Percentiles rank a stretch among this genome's conserved stretches.
Evolutionary conservation across 2,888 invertebrate species (phyloP).

Genomic region (Fragum whitleyi): DNA sequence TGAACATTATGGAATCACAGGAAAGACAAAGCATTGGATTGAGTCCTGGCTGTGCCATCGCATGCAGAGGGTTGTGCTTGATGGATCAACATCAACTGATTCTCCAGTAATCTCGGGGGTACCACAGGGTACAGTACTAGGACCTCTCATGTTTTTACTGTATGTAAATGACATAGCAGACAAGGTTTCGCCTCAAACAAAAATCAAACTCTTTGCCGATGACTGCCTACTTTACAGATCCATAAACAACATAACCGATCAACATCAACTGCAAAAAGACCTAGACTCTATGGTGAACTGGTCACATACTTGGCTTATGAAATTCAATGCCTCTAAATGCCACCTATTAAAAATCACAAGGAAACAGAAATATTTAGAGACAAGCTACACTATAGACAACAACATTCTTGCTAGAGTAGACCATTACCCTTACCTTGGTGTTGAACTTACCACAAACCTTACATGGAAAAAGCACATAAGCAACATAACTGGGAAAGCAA

Average conservation of each 20-base stretch:
- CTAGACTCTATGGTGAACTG: constrained; percentile 3
- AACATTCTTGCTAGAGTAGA: neutral
- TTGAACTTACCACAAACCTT: no score
- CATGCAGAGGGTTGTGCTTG: constrained; percentile 37
- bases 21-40: constrained; percentile 27
- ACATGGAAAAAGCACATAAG: no score
- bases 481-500: no score
- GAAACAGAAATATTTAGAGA: constrained; percentile 5
- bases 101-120: constrained; percentile 28
- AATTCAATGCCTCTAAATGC: constrained; percentile 27
- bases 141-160: constrained; percentile 6
- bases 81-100: constrained; percentile 31
- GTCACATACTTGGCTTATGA: constrained; percentile 26
- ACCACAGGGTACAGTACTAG: constrained; percentile 39
- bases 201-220: constrained; percentile 21
- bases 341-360: constrained; percentile 25
- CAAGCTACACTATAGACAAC: neutral
- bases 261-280: neutral
- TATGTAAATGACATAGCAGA: constrained; percentile 6
- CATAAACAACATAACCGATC: constrained; percentile 7
- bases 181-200: constrained; percentile 25
- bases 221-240: constrained; percentile 21
- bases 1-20: constrained; percentile 25
- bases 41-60: constrained; percentile 37
- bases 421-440: no score